These are phyloP conservation scores for Stratiolaelaps scimitus DNA, from an alignment of 1,140 invertebrate genomes.

Conservation along the genomic window DNA sequence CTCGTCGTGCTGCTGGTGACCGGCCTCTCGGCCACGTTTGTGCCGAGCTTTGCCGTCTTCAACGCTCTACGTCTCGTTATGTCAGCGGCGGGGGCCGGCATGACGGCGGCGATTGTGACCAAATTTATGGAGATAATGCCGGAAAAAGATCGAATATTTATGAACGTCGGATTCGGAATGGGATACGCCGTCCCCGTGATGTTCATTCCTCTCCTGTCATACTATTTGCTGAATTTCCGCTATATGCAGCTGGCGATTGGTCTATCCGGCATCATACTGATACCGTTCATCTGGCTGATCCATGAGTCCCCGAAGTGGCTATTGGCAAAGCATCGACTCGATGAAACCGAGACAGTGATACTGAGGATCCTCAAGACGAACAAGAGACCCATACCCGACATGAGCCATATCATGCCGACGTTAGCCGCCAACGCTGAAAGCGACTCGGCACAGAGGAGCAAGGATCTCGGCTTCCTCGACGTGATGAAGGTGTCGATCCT, in stretches of 20 bases:
- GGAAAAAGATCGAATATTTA: neutral
- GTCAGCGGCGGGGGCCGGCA: neutral
- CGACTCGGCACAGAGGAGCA: neutral
- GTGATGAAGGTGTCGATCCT: neutral
- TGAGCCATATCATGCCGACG: neutral
- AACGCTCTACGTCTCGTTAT: neutral
- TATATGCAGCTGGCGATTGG: neutral
- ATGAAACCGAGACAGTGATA: neutral
- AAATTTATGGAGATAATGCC: constrained; percentile 4
- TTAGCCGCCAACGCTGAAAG: neutral
- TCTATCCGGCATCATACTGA: neutral
- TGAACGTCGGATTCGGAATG: constrained; percentile 16
- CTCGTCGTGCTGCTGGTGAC: neutral
- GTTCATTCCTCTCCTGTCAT: neutral
- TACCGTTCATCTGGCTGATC: neutral
- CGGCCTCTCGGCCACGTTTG: neutral
- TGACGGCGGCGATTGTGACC: neutral
- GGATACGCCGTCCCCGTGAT: constrained; percentile 7
- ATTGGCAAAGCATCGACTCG: neutral
- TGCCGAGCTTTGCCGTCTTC: neutral
- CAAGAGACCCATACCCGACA: neutral
- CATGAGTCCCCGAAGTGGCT: constrained; percentile 2
- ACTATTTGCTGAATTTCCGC: neutral
- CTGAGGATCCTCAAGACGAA: neutral
- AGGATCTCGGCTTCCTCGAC: neutral